Evolutionary conservation across 2,888 invertebrate genomes (phyloP).

Genomic region (Drosophila bunnanda): DNA sequence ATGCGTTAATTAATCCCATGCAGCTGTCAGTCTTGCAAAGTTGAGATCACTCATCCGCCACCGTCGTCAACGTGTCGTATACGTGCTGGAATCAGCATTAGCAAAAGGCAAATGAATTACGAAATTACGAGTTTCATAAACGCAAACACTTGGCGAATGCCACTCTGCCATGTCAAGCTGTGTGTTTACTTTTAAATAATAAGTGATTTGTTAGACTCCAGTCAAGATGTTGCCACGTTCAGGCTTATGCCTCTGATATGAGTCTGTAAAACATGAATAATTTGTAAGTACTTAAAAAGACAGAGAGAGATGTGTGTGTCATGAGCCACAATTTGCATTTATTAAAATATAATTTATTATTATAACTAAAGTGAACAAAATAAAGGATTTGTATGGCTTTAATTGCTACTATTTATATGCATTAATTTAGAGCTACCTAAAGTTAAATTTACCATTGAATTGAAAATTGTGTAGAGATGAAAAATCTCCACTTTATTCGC

Average conservation of each 20-base stretch:
- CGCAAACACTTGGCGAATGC: slow-evolving; percentile 5
- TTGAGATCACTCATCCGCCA: slow-evolving; percentile 5
- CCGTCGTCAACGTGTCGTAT: slow-evolving; percentile 47
- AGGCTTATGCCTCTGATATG: not conserved
- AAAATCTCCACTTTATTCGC: not conserved
- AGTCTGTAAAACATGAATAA: slow-evolving; percentile 20
- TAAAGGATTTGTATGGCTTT: not conserved
- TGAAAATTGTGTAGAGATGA: not conserved
- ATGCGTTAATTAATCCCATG: slow-evolving; percentile 60
- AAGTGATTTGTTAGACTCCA: slow-evolving; percentile 9
- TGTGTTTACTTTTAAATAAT: slow-evolving; percentile 27
- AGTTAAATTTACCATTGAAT: not conserved
- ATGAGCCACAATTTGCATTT: slow-evolving; percentile 1
- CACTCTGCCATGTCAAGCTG: slow-evolving; percentile 35
- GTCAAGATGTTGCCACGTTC: slow-evolving; percentile 9
- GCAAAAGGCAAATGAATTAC: slow-evolving; percentile 55
- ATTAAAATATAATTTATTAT: not conserved
- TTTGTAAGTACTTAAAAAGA: slow-evolving; percentile 1
- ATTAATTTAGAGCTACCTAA: not conserved
- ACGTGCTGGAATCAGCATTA: slow-evolving; percentile 43
- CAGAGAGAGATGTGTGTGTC: not conserved
- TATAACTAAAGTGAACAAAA: not conserved
- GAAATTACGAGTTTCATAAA: slow-evolving; percentile 31
- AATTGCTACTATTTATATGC: not conserved
- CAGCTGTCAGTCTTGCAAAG: slow-evolving; percentile 26